Evolutionary conservation across 2,113 vertebrate species (phyloP), one percentile per base, ranked within the genome.

Genomic region (Pseudonaja textilis): DNA sequence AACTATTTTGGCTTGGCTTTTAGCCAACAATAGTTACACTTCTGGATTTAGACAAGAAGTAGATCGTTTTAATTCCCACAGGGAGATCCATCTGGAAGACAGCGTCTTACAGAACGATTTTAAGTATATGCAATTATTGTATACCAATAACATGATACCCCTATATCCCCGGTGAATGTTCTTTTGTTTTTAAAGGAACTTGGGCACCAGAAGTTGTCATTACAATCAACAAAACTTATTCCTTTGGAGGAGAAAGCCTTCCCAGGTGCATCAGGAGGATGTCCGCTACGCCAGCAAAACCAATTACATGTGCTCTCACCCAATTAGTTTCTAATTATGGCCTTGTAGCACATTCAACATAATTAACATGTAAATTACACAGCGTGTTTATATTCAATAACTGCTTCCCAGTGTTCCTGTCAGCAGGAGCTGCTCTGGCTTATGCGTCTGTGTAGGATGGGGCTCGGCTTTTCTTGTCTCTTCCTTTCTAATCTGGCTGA

Each of bases 331-430:
- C 97, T 98, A 98, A 98, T 98, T 98, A 98, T 95, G 97, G 97
- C 96, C 97, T 97, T 96, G 89, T 96, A 97, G 96, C 95, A 95
- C 96, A 97, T 98, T 98, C 97, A 97, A 97, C 96, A 96, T 97
- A 98, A 98, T 98, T 98, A 98, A 97, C 97, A 98, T 98, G 98
- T 97, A 98, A 98, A 98, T 98, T 97, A 98, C 96, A 97, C 89
- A 18, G 89, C 3, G 23, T 98, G 97, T 98, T 98, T 98, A 98
- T 98, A 97, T 97, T 98, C 97, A 97, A 97, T 97, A 98, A 97
- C 97, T 0, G 89, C 95, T 95, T 93, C 91, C 92, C 95, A 89
- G 47, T 91, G 91, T 93, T 91, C 93, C 95, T 94, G 95, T 93
- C 85, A 26, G 93, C 61, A 11, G 90, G 74, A 93, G 88, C 25